Percentiles rank a stretch among this genome's conserved stretches.
These are phyloP conservation scores for Pachypsylla venusta DNA, from an alignment of 1,140 invertebrate species.

Conservation along the genomic window DNA sequence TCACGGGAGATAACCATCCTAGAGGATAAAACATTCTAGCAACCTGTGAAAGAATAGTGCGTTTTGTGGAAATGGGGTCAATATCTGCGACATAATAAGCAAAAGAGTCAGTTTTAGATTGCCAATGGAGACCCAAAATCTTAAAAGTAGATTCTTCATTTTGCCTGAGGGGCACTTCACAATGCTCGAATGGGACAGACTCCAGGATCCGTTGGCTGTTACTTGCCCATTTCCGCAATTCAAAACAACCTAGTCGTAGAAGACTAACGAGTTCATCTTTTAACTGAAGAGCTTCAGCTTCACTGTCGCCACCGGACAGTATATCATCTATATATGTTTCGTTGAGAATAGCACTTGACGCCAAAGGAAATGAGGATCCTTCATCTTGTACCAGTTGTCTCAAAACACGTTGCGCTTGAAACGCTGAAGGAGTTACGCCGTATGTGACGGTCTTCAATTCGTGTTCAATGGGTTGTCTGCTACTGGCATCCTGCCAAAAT, in stretches of 20 bases:
- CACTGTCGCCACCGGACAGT: too few relatives aligned
- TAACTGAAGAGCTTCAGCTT: too few relatives aligned
- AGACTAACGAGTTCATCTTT: too few relatives aligned
- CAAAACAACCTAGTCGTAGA: too few relatives aligned
- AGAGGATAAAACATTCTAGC: constrained; percentile 24
- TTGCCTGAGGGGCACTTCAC: too few relatives aligned
- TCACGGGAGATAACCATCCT: constrained; percentile 21
- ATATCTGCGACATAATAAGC: too few relatives aligned
- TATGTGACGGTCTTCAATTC: constrained; percentile 26
- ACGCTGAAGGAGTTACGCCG: background rate
- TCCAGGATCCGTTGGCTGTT: too few relatives aligned
- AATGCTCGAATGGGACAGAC: too few relatives aligned
- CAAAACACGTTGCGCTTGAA: background rate
- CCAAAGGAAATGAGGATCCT: background rate
- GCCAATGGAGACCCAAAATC: constrained; percentile 8
- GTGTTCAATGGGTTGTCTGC: constrained; percentile 23
- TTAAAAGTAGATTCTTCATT: too few relatives aligned
- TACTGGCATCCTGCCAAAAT: constrained; percentile 26
- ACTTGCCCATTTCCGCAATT: too few relatives aligned
- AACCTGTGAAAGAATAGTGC: constrained; percentile 18
- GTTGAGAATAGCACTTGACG: too few relatives aligned
- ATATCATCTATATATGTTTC: too few relatives aligned
- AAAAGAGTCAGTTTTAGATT: background rate
- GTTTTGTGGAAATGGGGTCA: constrained; percentile 17
- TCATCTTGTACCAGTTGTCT: background rate